Base-by-base conservation (phyloP, 2,113 vertebrate genomes). In the Vombatus ursinus region DNA sequence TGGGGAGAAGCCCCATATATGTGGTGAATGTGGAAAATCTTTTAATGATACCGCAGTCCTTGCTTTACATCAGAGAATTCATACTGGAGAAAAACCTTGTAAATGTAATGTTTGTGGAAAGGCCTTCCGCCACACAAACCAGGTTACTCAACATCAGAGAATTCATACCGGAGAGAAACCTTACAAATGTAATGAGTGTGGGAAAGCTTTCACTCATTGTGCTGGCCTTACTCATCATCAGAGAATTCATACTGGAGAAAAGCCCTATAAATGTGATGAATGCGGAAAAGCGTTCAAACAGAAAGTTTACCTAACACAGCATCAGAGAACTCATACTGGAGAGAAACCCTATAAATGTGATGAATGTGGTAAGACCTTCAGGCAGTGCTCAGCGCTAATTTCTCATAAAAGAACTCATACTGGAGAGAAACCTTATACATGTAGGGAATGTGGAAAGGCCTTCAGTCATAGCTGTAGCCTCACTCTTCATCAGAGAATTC, bases 201-300 rank as follows among this genome's bases (percentile, higher is more conserved):
- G 98, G 37, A 98, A 98, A 95, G 96, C 98, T 94, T 98, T 98
- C 93, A 98, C 97, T 54, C 97, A 98, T 94, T 98, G 97, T 89
- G 97, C 97, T 0, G 98, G 97, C 92, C 97, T 98, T 14, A 97
- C 96, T 47, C 98, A 97, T 52, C 98, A 98, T 48, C 98, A 98
- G 96, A 90, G 98, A 14, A 97, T 97, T 2, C 98, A 97, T 92
- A 98, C 98, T 0, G 98, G 98, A 23, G 98, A 98, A 96, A 98
- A 98, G 6, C 98, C 98, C n/a, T 98, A 98, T 11, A 95, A 96
- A 11, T 98, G 98, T 16, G 97, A 97, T 57, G 98, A 98, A 28
- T 98, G 98, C 5, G 98, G 98, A 31, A 98, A 98, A 93, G 98
- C 98, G 92, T 98, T 98, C 89, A 97, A 97, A 24, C 97, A 98